These are phyloP conservation scores for Sphaerolaimus hirsutus DNA, from an alignment of 2,888 invertebrate species.

Conservation along the genomic window DNA sequence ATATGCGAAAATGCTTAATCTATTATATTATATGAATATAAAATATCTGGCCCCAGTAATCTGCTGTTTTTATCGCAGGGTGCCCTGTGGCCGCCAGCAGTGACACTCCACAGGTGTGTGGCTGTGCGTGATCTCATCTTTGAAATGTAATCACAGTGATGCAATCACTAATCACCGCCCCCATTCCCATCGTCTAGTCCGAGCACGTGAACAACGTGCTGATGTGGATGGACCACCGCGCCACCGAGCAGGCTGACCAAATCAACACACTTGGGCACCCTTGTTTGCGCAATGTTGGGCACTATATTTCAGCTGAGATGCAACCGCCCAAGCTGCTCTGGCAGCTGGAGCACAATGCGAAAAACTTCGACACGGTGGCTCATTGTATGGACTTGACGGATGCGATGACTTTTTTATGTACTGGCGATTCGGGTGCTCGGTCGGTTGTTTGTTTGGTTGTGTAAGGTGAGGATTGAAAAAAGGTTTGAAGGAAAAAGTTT, in stretches of 20 bases:
- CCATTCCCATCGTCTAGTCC: not conserved
- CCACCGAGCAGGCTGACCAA: constrained; percentile 46
- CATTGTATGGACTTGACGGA: constrained; percentile 65
- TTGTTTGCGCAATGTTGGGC: constrained; percentile 55
- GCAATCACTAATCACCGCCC: not conserved
- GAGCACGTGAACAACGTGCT: constrained; percentile 40
- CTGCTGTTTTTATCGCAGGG: not conserved
- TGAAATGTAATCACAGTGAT: not conserved
- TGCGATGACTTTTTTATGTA: constrained; percentile 76
- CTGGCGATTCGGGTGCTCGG: too few relatives aligned
- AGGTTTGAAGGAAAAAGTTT: too few relatives aligned
- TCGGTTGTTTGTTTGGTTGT: too few relatives aligned
- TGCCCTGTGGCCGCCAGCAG: not conserved
- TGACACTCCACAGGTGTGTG: not conserved
- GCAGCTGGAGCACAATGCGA: constrained; percentile 41
- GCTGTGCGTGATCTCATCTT: not conserved
- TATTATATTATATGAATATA: too few relatives aligned
- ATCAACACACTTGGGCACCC: constrained; percentile 53
- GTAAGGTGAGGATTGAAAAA: too few relatives aligned
- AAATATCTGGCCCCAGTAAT: too few relatives aligned
- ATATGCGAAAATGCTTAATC: too few relatives aligned
- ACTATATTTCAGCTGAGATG: constrained; percentile 83
- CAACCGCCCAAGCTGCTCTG: constrained; percentile 76
- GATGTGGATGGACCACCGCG: constrained; percentile 78
- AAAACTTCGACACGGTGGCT: constrained; percentile 6